phyloP scores from a whole-genome alignment of 2,797 vertebrate species.

The Danio albolineatus region DNA sequence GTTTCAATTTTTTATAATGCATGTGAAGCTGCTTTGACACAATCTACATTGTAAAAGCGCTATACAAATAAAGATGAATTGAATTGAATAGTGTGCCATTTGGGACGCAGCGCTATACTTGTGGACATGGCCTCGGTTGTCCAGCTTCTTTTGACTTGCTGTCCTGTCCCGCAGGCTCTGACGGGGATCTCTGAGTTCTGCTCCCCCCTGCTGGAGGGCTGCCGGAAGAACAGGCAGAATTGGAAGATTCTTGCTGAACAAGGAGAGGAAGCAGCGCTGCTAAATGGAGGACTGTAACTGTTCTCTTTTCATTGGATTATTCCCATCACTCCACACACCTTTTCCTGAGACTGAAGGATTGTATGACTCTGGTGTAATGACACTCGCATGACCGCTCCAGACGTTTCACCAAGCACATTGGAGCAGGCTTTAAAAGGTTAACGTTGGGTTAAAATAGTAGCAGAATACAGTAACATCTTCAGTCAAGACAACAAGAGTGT shows the following conservation, averaged over 20 bases:
- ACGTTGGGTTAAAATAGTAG: background rate
- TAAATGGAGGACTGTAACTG: slow-evolving; percentile 80
- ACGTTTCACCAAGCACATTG: background rate
- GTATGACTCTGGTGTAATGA: background rate
- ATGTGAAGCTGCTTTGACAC: too few species aligned
- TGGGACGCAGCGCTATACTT: too few species aligned
- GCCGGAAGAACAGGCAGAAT: slow-evolving; percentile 90
- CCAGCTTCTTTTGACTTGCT: too few species aligned
- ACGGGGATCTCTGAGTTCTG: slow-evolving; percentile 87
- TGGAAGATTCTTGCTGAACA: slow-evolving; percentile 93
- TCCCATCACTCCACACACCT: slow-evolving; percentile 58
- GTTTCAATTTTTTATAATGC: too few species aligned
- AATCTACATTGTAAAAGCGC: too few species aligned
- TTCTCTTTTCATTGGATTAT: background rate
- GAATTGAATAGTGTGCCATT: too few species aligned
- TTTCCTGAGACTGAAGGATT: slow-evolving; percentile 56
- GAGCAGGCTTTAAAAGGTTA: background rate
- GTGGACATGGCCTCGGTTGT: too few species aligned
- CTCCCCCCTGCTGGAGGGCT: slow-evolving; percentile 93
- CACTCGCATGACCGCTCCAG: slow-evolving; percentile 7
- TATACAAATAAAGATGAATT: too few species aligned
- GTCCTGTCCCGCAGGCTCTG: slow-evolving; percentile 82
- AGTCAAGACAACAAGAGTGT: background rate
- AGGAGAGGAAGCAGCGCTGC: slow-evolving; percentile 80
- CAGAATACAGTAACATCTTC: background rate